Evolutionary conservation across 53 echinoderm and acorn worm genomes (phyloP).

Genomic region (Temnopleurus reevesii): DNA sequence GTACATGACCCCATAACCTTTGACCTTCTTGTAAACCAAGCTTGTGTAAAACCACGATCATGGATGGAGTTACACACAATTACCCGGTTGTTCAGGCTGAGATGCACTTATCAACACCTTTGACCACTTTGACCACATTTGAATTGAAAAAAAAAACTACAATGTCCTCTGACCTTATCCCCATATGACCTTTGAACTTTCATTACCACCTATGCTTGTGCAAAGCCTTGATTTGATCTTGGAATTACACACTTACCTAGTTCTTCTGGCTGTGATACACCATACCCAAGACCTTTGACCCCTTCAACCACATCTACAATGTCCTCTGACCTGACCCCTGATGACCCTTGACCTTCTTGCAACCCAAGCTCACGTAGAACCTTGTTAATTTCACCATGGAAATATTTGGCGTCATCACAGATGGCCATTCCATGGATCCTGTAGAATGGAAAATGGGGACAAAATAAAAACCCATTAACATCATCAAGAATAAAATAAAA

Average conservation of each 20-base stretch:
- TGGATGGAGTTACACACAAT: too few species aligned
- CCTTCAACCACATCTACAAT: conserved; percentile 80
- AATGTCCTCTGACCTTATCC: conserved; percentile 71
- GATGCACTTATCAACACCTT: conserved; percentile 87
- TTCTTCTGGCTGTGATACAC: conserved; percentile 86
- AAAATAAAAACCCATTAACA: too few species aligned
- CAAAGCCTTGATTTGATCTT: too few species aligned
- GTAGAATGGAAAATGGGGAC: not conserved
- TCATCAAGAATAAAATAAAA: too few species aligned
- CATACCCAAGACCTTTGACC: conserved; percentile 87
- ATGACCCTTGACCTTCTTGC: conserved; percentile 52
- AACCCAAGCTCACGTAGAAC: conserved; percentile 57
- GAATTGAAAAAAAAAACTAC: too few species aligned
- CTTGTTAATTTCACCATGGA: conserved; percentile 68
- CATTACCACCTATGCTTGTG: too few species aligned
- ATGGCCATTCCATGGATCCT: conserved; percentile 90
- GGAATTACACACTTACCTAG: too few species aligned
- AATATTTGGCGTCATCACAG: conserved; percentile 75
- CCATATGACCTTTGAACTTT: conserved; percentile 44
- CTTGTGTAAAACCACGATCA: too few species aligned
- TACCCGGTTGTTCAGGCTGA: conserved; percentile 80
- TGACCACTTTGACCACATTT: conserved; percentile 78
- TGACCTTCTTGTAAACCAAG: too few species aligned
- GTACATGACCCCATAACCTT: too few species aligned
- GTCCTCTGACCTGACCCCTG: conserved; percentile 67